phyloP scores from a whole-genome alignment of 2,797 vertebrate genomes.

The Clarias platycephalus region DNA sequence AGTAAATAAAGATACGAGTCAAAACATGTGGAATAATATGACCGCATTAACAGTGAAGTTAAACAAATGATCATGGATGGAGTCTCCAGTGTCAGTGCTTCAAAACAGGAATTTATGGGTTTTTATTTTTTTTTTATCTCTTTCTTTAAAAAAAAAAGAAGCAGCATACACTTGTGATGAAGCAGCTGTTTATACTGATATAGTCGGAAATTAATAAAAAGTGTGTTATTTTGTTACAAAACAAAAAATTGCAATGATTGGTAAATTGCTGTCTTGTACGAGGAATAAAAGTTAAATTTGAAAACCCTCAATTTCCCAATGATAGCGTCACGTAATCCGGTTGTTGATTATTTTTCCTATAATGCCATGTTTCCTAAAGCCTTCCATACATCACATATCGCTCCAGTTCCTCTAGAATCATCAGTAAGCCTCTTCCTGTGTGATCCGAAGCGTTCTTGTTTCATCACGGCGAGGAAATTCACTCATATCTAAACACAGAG shows the following conservation, averaged over 20 bases:
- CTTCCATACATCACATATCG: not conserved
- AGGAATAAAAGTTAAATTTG: not conserved
- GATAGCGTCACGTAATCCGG: not conserved
- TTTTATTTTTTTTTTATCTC: not conserved
- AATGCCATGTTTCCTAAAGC: not conserved
- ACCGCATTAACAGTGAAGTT: no score
- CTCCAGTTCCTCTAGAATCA: not conserved
- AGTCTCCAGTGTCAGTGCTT: not conserved
- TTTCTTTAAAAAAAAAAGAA: not conserved
- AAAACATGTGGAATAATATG: no score
- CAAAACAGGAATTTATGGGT: not conserved
- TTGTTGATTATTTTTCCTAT: not conserved
- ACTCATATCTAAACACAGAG: slow-evolving; percentile 55
- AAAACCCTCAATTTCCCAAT: not conserved
- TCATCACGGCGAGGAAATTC: slow-evolving; percentile 43
- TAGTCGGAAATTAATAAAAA: not conserved
- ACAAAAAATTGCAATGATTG: not conserved
- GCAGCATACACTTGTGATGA: not conserved
- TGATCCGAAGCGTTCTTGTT: slow-evolving; percentile 47
- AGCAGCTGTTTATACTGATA: not conserved
- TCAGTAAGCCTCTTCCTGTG: not conserved
- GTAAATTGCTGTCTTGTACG: not conserved
- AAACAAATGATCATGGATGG: not conserved
- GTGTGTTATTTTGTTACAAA: not conserved
- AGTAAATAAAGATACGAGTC: no score